Evolutionary conservation across 2,113 vertebrate genomes (phyloP), one percentile per base, ranked within the genome.

Genomic region (Chaenocephalus aceratus): DNA sequence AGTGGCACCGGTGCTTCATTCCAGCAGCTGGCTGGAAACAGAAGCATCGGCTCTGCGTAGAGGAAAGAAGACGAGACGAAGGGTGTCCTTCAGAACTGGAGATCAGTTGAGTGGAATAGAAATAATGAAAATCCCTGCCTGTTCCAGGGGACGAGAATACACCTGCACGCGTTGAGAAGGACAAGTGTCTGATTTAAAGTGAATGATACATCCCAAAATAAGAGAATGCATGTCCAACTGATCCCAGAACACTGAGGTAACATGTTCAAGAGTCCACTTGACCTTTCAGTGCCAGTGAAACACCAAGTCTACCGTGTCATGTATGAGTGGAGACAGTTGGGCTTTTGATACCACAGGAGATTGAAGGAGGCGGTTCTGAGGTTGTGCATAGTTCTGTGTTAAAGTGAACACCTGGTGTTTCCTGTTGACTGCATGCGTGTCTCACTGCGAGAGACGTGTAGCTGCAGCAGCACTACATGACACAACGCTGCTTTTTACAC

Each of bases 401-500:
- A 15, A 23, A 9, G 1, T 59, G 34, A 5, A 21, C 16, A 48
- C n/a, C 11, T 41, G 41, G 44, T 58, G 34, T 58, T 59, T 46
- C 63, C 44, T 44, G 6, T 66, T 45, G 34, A 63, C 23, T 70
- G 18, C 0, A 6, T 68, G 45, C 75, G 72, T 79, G 48, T 82
- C 84, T 91, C 61, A 61, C 69, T 79, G 63, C 79, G 63, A 79
- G 70, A 26, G 54, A 86, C 86, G 71, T 21, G 61, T 89, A 63
- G 75, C 88, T 90, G 88, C 87, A 92, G 91, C 88, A 87, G 86
- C 79, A 86, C 83, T 78, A 85, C 75, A 88, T 84, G 84, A 85
- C 70, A 92, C 89, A 65, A 91, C 77, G 78, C 82, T 90, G 91
- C 72, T 94, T 96, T 96, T 96, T 96, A 95, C 95, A 92, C 85